A percentile compares a stretch with the other conserved stretches of the same genome.
phyloP scores from a whole-genome alignment of 2,113 vertebrate genomes.

The Loxodonta africana region DNA sequence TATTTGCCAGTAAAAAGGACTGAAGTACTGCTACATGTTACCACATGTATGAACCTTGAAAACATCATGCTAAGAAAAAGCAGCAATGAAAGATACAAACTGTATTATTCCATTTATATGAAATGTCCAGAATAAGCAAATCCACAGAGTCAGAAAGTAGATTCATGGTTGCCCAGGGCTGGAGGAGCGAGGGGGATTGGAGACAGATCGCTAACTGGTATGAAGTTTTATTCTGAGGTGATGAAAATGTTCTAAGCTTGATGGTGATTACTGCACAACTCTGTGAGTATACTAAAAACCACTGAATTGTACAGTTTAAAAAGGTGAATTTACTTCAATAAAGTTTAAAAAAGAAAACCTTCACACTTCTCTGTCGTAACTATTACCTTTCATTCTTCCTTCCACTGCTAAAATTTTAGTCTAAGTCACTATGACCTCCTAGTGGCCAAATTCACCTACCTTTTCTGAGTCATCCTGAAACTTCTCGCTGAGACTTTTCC shows the following conservation, averaged over 20 bases:
- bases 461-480: background rate
- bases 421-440: conserved; percentile 1
- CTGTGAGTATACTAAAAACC: no score
- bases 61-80: background rate
- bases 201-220: background rate
- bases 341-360: background rate
- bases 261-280: no score
- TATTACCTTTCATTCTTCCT: background rate
- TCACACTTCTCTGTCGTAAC: background rate
- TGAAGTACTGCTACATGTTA: background rate
- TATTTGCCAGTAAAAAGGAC: background rate
- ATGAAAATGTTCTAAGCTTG: background rate
- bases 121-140: background rate
- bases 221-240: background rate
- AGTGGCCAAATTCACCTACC: conserved; percentile 6
- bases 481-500: background rate
- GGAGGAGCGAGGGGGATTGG: background rate
- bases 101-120: background rate
- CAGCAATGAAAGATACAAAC: background rate
- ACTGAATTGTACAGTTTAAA: no score
- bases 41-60: background rate
- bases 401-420: conserved; percentile 17
- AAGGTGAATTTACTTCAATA: background rate
- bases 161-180: no score
- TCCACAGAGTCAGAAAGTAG: background rate